Conservation (phyloP, 2,113 vertebrate species). For the Oostethus manadensis region DNA sequence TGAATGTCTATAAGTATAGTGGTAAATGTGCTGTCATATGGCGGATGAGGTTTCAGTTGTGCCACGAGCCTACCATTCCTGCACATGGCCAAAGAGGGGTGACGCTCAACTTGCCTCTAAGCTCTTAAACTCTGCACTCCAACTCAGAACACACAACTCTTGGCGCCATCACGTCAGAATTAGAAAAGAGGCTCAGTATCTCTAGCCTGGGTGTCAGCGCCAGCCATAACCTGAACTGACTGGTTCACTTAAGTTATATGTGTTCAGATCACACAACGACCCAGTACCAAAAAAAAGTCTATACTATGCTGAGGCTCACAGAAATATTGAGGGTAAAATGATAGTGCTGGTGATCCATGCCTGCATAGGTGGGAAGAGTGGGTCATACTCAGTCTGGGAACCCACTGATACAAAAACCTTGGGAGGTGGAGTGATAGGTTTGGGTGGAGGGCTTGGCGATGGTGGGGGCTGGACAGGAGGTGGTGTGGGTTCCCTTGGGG, state of each 20-base stretch:
- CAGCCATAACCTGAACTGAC: conserved; percentile 32
- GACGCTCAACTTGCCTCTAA: conserved; percentile 26
- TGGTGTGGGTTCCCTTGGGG: conserved; percentile 46
- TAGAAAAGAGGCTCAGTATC: conserved; percentile 44
- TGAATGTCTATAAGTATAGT: conserved; percentile 49
- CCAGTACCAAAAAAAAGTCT: neutral
- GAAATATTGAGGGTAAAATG: conserved; percentile 12
- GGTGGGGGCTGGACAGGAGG: conserved; percentile 46
- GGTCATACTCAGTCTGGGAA: conserved; percentile 85
- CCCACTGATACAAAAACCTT: conserved; percentile 78
- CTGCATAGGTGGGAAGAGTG: conserved; percentile 76
- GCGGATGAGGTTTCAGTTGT: conserved; percentile 53
- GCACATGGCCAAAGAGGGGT: conserved; percentile 28
- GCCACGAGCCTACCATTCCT: conserved; percentile 46
- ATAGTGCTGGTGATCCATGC: conserved; percentile 63
- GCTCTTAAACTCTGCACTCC: conserved; percentile 44
- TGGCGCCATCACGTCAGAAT: conserved; percentile 48
- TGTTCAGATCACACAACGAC: neutral
- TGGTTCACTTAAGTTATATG: neutral
- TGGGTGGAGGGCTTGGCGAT: conserved; percentile 56
- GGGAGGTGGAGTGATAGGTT: conserved; percentile 45
- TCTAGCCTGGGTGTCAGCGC: conserved; percentile 31
- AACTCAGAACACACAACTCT: conserved; percentile 30
- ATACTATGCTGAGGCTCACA: neutral
- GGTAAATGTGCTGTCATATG: conserved; percentile 62